These are phyloP conservation scores for Panagrolaimus sp. DNA, from an alignment of 1,140 invertebrate species.

Conservation along the genomic window DNA sequence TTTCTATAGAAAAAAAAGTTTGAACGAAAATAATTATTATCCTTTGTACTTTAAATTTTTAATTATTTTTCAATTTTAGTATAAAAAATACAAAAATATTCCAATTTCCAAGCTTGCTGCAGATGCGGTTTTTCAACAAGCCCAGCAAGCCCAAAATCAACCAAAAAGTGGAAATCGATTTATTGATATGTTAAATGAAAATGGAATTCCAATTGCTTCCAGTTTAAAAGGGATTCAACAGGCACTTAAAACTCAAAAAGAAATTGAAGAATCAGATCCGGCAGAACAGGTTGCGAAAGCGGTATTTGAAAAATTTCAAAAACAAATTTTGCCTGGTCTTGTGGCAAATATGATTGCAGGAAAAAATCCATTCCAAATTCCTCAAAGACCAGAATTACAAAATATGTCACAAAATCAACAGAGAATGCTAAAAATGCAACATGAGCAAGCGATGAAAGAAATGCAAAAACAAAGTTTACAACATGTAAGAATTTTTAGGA, in stretches of 20 bases:
- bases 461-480: constrained; percentile 12
- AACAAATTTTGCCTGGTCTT: constrained; percentile 48
- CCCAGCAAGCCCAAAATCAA: constrained; percentile 32
- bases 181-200: constrained; percentile 47
- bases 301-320: constrained; percentile 48
- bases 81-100: constrained; percentile 48
- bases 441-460: constrained; percentile 23
- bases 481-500: constrained; percentile 1
- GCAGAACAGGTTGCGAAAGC: constrained; percentile 39
- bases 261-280: constrained; percentile 42
- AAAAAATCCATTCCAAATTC: constrained; percentile 44
- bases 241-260: constrained; percentile 36
- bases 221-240: constrained; percentile 47
- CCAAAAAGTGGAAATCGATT: constrained; percentile 39
- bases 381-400: constrained; percentile 12
- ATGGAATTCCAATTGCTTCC: constrained; percentile 48
- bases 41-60: background rate
- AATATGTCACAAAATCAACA: constrained; percentile 2
- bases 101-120: constrained; percentile 42
- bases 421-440: constrained; percentile 18
- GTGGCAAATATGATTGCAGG: constrained; percentile 48
- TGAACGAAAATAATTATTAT: no score
- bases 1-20: background rate
- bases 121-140: constrained; percentile 48
- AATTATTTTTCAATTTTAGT: constrained; percentile 27